Evolutionary conservation across 2,797 vertebrate genomes (phyloP).

Genomic region (Lagocephalus sceleratus): DNA sequence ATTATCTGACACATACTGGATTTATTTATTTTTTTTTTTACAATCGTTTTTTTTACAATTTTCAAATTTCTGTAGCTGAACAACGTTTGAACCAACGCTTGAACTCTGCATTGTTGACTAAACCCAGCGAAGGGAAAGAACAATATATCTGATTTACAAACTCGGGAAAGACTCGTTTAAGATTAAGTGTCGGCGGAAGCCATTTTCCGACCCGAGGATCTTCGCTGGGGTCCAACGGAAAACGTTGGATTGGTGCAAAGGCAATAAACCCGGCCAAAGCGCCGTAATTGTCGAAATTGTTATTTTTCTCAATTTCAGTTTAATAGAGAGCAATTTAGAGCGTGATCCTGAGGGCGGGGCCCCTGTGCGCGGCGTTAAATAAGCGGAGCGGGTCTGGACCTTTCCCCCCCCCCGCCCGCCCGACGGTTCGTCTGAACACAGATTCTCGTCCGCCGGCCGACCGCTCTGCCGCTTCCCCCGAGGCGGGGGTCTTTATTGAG

Average conservation of each 20-base stretch:
- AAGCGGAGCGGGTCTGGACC: constrained; percentile 15
- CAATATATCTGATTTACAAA: too few relatives aligned
- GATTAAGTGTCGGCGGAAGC: too few relatives aligned
- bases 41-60: too few relatives aligned
- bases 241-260: neutral
- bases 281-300: neutral
- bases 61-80: too few relatives aligned
- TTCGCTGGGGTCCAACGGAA: too few relatives aligned
- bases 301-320: neutral
- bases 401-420: constrained; percentile 8
- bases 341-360: neutral
- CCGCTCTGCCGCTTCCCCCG: constrained; percentile 16
- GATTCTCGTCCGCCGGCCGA: constrained; percentile 18
- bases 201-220: too few relatives aligned
- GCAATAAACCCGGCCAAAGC: neutral
- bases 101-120: neutral
- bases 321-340: neutral
- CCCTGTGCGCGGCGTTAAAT: constrained; percentile 12
- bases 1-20: too few relatives aligned
- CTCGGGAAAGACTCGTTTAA: too few relatives aligned
- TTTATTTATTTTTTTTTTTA: too few relatives aligned
- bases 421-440: constrained; percentile 17
- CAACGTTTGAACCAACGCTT: neutral
- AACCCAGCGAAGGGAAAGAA: too few relatives aligned
- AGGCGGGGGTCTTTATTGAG: constrained; percentile 51